These are phyloP conservation scores for Osmerus eperlanus DNA, from an alignment of 2,113 vertebrate genomes.

Conservation along the genomic window DNA sequence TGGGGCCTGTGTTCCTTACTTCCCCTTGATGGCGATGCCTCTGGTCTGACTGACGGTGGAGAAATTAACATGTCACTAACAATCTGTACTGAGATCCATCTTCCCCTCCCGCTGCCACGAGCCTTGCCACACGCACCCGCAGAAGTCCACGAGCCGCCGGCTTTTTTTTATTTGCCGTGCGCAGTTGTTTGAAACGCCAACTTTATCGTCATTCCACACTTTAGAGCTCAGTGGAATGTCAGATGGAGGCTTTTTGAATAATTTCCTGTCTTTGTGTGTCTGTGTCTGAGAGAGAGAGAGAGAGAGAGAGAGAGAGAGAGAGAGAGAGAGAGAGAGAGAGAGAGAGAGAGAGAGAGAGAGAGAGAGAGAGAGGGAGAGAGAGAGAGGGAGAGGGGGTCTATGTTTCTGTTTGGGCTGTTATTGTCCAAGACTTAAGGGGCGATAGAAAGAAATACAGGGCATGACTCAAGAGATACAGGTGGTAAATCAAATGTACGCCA, in stretches of 20 bases:
- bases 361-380: not conserved
- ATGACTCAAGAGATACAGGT: not conserved
- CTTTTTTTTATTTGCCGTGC: constrained; percentile 62
- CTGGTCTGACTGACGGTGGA: constrained; percentile 73
- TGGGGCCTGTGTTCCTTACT: constrained; percentile 53
- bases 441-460: not conserved
- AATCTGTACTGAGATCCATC: constrained; percentile 75
- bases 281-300: not conserved
- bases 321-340: not conserved
- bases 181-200: constrained; percentile 67
- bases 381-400: not conserved
- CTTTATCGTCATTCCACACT: constrained; percentile 40
- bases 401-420: not conserved
- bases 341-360: not conserved
- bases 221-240: constrained; percentile 49
- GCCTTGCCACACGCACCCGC: constrained; percentile 33
- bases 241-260: constrained; percentile 36
- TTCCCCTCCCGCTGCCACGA: constrained; percentile 49
- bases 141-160: constrained; percentile 4
- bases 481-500: not conserved
- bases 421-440: not conserved
- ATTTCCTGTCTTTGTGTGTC: not conserved
- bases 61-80: constrained; percentile 81
- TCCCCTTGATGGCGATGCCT: constrained; percentile 65
- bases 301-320: not conserved